Evolutionary conservation across 1,140 invertebrate species (phyloP), one percentile per base, ranked within the genome.

Genomic region (Bicyclus anynana): DNA sequence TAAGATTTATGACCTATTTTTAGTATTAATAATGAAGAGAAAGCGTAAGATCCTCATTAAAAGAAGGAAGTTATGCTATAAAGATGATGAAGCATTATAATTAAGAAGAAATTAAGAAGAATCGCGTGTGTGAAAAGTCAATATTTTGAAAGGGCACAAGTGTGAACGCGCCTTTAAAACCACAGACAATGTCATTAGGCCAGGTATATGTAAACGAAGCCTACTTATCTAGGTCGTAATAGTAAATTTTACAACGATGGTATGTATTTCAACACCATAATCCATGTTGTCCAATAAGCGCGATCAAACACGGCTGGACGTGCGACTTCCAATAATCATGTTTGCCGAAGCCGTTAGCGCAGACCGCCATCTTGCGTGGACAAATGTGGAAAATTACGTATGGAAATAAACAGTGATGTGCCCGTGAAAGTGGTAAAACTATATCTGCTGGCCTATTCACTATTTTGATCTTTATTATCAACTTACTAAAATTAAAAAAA

Each of bases 291-390:
- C 65, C 72, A 84, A 82, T 86, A 82, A 84, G 79, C 67, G 49
- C 80, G 67, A 76, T 72, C 81, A 84, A 85, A 86, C 65, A 86
- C 56, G 47, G 54, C 20, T 62, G 69, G 62, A 80, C 65, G 80
- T 83, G 83, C 69, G 81, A 86, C 80, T 82, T 84, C 63, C 72
- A 79, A 81, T 84, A 84, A 86, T 86, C 80, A 81, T 86, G 78
- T 86, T 84, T 86, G 73, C 74, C 62, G 70, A 74, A 78, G 69
- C 60, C 60, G 75, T 86, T 86, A 86, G 83, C 65, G 51, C 49
- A 44, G 21, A 21, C 69, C 46, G 73, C 74, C 76, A 76, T 80
- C 68, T 81, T 81, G 73, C 66, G 64, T 56, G 66, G 69, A 56
- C 69, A 49, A 59, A 65, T 57, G 46, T 74, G 76, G 74, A 81